Base-by-base conservation (phyloP, 1,140 invertebrate species). In the Brachionus koreanus region DNA sequence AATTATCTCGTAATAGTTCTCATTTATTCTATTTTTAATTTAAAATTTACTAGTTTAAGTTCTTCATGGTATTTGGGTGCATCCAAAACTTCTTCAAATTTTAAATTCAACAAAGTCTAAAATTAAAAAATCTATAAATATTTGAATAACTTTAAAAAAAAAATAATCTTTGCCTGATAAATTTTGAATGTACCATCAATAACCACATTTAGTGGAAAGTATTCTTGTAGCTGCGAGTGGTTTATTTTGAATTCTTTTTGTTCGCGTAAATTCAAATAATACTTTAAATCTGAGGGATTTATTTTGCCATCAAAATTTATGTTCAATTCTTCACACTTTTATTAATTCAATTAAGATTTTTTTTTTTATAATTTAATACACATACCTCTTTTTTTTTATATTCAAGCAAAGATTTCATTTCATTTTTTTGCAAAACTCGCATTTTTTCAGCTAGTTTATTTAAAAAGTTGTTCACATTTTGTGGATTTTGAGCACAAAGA, bases 401-500 rank as follows among this genome's bases (percentile, higher is more conserved):
- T 67, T 89, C 82, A 7, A 90, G 82, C 84, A 90, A 87, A 2
- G 85, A 83, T 75, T 87, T 84, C 65, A 86, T 85, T 84, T 91
- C 90, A 72, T 88, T 84, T n/a, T 87, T 82, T 85, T 89, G 88
- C 5, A 91, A 84, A 10, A 87, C 86, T 79, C 88, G 84, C n/a
- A 91, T 85, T 83, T 90, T 90, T 5, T 84, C 76, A 19, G 85
- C 84, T 13, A 91, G 85, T 57, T 89, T 87, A 9, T 84, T 82
- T 9, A 91, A 85, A 84, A 91, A 91, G 7, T 86, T 85, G 7
- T 84, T 82, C 5, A 91, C 90, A 67, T 83, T 87, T 52, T 89
- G 87, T 29, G 89, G 87, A 69, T 84, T 87, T 84, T 91, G 90
- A 4, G 90, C 90, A 90, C 91, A 91, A n/a, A 88, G 84, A 86